A percentile compares a stretch with the other conserved stretches of the same genome.
phyloP scores from a whole-genome alignment of 2,113 vertebrate species.

The Danio rerio region DNA sequence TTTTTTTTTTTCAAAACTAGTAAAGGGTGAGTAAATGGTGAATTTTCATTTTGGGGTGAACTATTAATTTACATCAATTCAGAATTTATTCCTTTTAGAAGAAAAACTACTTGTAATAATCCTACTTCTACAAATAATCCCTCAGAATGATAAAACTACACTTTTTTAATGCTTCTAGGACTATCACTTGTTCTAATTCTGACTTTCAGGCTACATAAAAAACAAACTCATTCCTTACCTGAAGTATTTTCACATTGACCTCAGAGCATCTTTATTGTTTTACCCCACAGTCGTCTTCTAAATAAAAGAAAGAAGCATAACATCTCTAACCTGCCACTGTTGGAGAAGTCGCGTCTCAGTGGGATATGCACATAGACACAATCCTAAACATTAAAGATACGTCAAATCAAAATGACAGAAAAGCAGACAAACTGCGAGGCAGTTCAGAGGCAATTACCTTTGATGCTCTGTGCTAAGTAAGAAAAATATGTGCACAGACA shows the following conservation, averaged over 20 bases:
- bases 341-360: background rate
- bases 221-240: background rate
- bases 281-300: background rate
- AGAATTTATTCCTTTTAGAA: no score
- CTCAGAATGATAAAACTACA: no score
- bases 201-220: no score
- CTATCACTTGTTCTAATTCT: no score
- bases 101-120: no score
- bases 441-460: conserved; percentile 55
- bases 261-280: background rate
- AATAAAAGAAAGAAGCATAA: background rate
- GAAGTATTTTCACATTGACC: background rate
- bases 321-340: background rate
- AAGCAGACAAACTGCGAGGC: conserved; percentile 24
- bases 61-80: no score
- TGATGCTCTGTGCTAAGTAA: conserved; percentile 39
- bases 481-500: conserved; percentile 35
- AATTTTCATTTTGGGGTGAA: no score
- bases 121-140: no score
- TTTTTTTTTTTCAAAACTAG: no score
- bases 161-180: no score
- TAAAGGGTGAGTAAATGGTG: no score
- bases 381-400: conserved; percentile 22
- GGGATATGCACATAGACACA: background rate
- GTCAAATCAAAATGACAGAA: conserved; percentile 22